Evolutionary conservation across 2,888 invertebrate genomes (phyloP).

Genomic region (Catocala nupta): DNA sequence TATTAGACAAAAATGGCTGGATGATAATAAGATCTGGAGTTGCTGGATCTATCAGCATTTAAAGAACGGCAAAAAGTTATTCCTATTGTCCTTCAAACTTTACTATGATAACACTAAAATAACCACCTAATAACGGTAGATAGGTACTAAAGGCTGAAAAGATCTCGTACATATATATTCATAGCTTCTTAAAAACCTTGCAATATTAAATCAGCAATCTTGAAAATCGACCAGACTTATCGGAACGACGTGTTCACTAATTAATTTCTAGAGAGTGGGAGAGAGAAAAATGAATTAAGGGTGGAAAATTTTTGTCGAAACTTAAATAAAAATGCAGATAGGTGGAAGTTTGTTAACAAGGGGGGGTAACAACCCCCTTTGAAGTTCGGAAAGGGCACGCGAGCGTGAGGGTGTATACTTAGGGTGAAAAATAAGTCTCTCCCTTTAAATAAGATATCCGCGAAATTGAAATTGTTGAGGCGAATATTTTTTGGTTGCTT

Average conservation of each 20-base stretch:
- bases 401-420: constrained; percentile 67
- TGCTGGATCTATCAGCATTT: too few species aligned
- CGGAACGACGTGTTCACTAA: constrained; percentile 54
- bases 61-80: too few species aligned
- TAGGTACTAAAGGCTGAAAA: too few species aligned
- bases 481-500: constrained; percentile 46
- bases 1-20: too few species aligned
- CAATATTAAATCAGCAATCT: constrained; percentile 34
- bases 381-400: constrained; percentile 62
- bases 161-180: too few species aligned
- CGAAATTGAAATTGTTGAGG: constrained; percentile 57
- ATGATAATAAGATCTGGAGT: too few species aligned
- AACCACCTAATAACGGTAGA: too few species aligned
- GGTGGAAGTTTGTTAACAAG: constrained; percentile 72
- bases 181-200: too few species aligned
- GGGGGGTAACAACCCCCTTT: constrained; percentile 73
- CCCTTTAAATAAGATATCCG: constrained; percentile 72
- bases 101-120: too few species aligned
- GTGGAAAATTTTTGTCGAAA: constrained; percentile 80
- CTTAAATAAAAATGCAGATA: constrained; percentile 81
- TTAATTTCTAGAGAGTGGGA: constrained; percentile 66
- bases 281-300: constrained; percentile 73
- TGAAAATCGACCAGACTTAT: constrained; percentile 32
- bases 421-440: constrained; percentile 81
- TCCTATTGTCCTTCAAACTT: too few species aligned